Evolutionary conservation across 2,113 vertebrate genomes (phyloP), one percentile per base, ranked within the genome.

Genomic region (Pungitius pungitius): DNA sequence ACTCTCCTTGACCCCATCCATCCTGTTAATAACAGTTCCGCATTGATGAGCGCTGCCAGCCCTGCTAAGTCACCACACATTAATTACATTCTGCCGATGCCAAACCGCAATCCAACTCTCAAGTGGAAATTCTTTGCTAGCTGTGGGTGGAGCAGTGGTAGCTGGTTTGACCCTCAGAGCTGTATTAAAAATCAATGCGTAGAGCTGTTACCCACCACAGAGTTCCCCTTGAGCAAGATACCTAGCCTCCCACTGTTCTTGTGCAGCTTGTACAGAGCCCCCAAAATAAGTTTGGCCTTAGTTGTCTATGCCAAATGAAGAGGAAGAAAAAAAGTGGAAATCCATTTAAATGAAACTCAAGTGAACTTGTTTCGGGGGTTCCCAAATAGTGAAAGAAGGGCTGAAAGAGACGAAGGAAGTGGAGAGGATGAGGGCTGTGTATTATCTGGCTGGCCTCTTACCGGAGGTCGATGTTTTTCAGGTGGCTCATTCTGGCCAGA

Each of bases 381-480:
- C 51, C 24, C 18, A 30, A 69, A 10, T 49, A 72, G 26, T 61
- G 27, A 43, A 40, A 40, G 45, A 73, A 57, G 33, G 49, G 22
- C 56, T 17, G 45, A 24, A 30, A 22, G 37, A 49, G 8, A 56
- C 8, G 12, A 47, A 37, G 66, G 26, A 30, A 63, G n/a, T 27
- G 8, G 30, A 62, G 63, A 67, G 18, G 30, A 24, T 58, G 66
- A 73, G 45, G 63, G 71, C 37, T 52, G n/a, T 69, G 30, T 65
- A 45, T 57, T 17, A 39, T 40, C 52, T n/a, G 40, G 11, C 54
- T n/a, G 68, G 56, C 57, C n/a, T 64, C 91, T 94, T 81, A 98
- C 97, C 97, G 95, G 73, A 99, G 92, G 88, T 99, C 97, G 18
- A 99, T 93, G 40, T 90, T 94, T 90, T 94, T 97, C 80, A 98